Conservation (phyloP, 2,797 vertebrate genomes). For the Phataginus tetradactyla region DNA sequence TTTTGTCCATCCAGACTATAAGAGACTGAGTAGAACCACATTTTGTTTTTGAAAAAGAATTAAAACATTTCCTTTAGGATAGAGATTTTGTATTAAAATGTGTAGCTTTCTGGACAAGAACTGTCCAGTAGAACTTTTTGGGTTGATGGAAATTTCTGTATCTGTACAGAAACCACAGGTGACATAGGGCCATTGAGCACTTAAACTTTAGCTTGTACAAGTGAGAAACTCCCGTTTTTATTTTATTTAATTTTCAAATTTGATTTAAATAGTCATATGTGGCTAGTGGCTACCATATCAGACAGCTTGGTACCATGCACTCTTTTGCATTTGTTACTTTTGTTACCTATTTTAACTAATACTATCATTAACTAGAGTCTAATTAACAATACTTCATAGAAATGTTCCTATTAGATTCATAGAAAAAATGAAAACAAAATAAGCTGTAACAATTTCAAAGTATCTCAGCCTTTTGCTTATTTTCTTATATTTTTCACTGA, state of each 20-base stretch:
- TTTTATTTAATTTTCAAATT: background rate
- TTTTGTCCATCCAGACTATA: background rate
- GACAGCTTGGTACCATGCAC: background rate
- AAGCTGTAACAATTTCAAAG: slow-evolving; percentile 69
- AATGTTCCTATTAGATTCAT: slow-evolving; percentile 32
- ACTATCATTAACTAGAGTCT: background rate
- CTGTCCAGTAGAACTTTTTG: background rate
- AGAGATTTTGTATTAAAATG: background rate
- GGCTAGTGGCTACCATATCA: background rate
- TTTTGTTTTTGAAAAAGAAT: slow-evolving; percentile 22
- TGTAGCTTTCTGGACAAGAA: background rate
- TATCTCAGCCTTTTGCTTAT: slow-evolving; percentile 85
- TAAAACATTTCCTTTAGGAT: background rate
- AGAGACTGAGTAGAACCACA: background rate
- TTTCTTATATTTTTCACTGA: slow-evolving; percentile 89
- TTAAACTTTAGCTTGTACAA: background rate
- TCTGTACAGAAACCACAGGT: background rate
- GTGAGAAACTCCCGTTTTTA: background rate
- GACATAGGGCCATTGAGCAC: background rate
- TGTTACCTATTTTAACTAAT: background rate
- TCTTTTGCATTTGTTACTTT: background rate
- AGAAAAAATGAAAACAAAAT: slow-evolving; percentile 75
- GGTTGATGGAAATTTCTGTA: slow-evolving; percentile 1
- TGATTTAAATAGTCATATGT: slow-evolving; percentile 6
- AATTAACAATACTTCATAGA: background rate